These are phyloP conservation scores for Metallyticus violacea DNA, from an alignment of 2,888 invertebrate species.

Conservation along the genomic window DNA sequence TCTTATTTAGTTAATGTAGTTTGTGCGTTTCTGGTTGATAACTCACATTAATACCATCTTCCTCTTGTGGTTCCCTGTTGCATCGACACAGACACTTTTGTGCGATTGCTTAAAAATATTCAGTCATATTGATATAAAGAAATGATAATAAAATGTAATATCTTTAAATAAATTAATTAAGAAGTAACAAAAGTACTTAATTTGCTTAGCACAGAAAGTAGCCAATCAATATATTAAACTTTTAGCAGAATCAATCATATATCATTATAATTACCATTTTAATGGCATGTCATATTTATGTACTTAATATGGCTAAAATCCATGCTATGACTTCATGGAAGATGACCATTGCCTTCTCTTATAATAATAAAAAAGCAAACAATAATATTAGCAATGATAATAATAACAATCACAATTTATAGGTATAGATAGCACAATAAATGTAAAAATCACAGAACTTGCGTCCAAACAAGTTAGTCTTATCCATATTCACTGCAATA, in stretches of 20 bases:
- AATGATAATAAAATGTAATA: background rate
- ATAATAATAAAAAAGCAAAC: background rate
- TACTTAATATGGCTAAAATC: too few species aligned
- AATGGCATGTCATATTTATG: too few species aligned
- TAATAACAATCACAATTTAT: background rate
- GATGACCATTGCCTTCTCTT: too few species aligned
- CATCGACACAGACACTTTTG: background rate
- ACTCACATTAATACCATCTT: background rate
- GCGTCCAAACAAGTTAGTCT: background rate
- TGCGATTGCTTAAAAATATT: background rate
- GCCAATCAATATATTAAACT: too few species aligned
- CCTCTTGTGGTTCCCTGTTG: background rate
- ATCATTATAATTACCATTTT: too few species aligned
- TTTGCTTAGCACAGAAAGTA: background rate
- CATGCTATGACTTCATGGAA: background rate
- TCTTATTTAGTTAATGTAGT: background rate
- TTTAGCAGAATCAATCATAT: background rate
- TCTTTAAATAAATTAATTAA: background rate
- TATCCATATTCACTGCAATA: background rate
- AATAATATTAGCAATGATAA: background rate
- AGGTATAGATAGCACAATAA: background rate
- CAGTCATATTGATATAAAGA: background rate
- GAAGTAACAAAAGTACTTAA: background rate
- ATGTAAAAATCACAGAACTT: conserved; percentile 9
- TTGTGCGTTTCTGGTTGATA: background rate